phyloP scores from a whole-genome alignment of 2,797 vertebrate species.

The Cryptoblepharus egeriae region DNA sequence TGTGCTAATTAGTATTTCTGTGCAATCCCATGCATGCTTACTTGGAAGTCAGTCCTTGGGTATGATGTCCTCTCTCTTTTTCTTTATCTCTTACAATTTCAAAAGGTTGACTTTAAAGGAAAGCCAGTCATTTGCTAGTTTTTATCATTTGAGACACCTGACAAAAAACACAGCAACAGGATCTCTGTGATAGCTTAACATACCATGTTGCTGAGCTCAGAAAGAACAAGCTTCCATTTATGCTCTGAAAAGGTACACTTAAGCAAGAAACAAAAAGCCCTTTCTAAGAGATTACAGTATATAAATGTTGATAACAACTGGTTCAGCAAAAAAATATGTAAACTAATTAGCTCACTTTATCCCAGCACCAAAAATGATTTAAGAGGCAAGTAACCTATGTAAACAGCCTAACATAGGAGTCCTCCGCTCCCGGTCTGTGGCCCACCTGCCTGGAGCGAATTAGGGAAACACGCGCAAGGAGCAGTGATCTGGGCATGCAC shows the following conservation, averaged over 20 bases:
- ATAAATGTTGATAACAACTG: background rate
- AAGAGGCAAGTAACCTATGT: background rate
- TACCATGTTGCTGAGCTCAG: background rate
- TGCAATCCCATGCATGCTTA: no score
- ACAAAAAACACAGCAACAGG: background rate
- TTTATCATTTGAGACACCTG: slow-evolving; percentile 6
- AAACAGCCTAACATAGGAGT: no score
- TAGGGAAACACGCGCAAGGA: no score
- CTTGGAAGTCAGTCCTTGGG: background rate
- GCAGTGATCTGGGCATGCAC: no score
- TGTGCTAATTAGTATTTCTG: no score
- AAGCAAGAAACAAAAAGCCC: background rate
- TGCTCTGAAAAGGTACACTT: background rate
- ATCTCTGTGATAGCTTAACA: background rate
- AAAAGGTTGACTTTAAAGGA: background rate
- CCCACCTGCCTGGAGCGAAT: no score
- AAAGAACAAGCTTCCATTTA: background rate
- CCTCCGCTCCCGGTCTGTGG: no score
- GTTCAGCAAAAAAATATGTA: no score
- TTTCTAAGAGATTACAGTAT: background rate
- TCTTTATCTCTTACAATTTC: background rate
- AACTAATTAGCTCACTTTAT: background rate
- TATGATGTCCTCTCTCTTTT: background rate
- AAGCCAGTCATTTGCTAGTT: background rate
- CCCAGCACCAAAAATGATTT: background rate